A percentile compares a stretch with the other conserved stretches of the same genome.
These are phyloP conservation scores for Artibeus jamaicensis DNA, from an alignment of 2,797 vertebrate genomes.

Conservation along the genomic window DNA sequence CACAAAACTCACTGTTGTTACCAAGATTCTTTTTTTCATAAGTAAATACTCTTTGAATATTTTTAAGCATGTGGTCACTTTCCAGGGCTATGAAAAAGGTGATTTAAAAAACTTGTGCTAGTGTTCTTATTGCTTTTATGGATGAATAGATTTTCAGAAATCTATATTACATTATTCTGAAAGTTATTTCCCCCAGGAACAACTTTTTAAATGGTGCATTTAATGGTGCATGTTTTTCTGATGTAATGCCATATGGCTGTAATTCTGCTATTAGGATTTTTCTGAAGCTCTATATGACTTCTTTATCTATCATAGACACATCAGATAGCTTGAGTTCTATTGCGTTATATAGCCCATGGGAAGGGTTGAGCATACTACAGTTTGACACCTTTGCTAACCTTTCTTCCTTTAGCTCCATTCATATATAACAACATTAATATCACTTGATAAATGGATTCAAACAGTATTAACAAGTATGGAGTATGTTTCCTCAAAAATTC, in stretches of 20 bases:
- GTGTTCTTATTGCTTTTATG: neutral
- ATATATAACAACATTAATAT: neutral
- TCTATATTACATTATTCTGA: neutral
- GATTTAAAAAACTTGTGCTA: neutral
- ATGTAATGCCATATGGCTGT: neutral
- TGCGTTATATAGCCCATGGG: neutral
- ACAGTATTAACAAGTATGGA: neutral
- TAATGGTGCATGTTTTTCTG: neutral
- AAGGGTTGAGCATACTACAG: neutral
- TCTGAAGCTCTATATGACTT: neutral
- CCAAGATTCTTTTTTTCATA: neutral
- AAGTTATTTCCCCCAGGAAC: neutral
- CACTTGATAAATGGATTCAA: neutral
- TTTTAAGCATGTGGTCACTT: neutral
- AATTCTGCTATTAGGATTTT: neutral
- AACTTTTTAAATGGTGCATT: neutral
- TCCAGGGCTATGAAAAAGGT: neutral
- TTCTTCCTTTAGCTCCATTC: neutral
- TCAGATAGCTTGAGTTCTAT: neutral
- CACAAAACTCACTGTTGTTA: neutral
- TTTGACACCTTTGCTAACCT: neutral
- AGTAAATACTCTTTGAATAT: neutral
- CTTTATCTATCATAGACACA: neutral
- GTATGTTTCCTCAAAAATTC: neutral
- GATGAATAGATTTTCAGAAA: neutral